Evolutionary conservation across 2,797 vertebrate genomes (phyloP), one percentile per base, ranked within the genome.

Genomic region (Phalloptychus januarius): DNA sequence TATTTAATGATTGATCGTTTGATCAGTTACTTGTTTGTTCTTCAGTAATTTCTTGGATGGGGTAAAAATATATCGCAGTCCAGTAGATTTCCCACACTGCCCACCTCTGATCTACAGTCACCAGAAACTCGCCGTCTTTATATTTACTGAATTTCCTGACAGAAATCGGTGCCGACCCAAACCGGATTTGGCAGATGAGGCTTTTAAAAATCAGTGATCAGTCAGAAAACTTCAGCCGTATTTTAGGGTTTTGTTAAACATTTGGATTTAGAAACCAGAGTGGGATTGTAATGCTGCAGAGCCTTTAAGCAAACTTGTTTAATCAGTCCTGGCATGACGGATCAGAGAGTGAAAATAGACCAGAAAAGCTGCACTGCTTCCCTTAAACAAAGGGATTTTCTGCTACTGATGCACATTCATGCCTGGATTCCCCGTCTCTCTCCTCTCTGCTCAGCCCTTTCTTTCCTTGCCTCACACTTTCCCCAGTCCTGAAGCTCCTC

Each of bases 371-470:
- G 83, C 86, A 4, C 72, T 84, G 58, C 48, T 75, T 81, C 52
- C 44, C 76, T 40, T 45, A 54, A 48, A 42, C 31, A 42, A 73
- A 80, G 74, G 80, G 78, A 77, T 48, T n/a, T 74, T 86, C 76
- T 69, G 61, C 67, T 89, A 88, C 90, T 93, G 93, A 93, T 92
- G 90, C 92, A 91, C 93, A 79, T 88, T 77, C 79, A 78, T 72
- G 82, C 88, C 74, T 70, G 76, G 82, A 83, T 83, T 72, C 79
- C 81, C 78, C 65, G 18, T 81, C 74, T 69, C 79, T 83, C 79
- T 81, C 74, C 73, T 7, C 31, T 52, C 80, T 74, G 74, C 16
- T n/a, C 79, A 79, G 4, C 76, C 78, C 74, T 75, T 76, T 77
- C 71, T 87, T 85, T 81, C 80, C 80, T 87, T 63, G 78, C 76